These are phyloP conservation scores for Maconellicoccus hirsutus DNA, from an alignment of 1,140 invertebrate genomes.

Conservation along the genomic window DNA sequence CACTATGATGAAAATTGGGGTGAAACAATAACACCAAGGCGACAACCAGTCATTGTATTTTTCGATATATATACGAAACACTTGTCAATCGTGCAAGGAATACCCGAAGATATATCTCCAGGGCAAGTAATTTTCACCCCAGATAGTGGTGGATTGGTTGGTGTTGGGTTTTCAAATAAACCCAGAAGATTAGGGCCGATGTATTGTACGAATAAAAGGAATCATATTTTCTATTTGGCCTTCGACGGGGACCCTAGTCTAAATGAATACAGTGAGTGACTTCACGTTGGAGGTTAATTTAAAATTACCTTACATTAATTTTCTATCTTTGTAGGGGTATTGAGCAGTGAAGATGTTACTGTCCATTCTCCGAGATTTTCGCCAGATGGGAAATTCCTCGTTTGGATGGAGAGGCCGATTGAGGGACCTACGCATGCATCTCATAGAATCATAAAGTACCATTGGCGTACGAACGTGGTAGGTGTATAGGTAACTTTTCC, in stretches of 20 bases:
- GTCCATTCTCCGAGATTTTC: slow-evolving; percentile 49
- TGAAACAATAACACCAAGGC: slow-evolving; percentile 63
- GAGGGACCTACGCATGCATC: slow-evolving; percentile 50
- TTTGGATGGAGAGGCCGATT: slow-evolving; percentile 51
- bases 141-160: slow-evolving; percentile 54
- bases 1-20: slow-evolving; percentile 70
- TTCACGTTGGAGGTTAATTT: too few relatives aligned
- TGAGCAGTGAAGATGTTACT: slow-evolving; percentile 35
- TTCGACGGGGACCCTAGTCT: too few relatives aligned
- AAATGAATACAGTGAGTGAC: slow-evolving; percentile 44
- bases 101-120: slow-evolving; percentile 55
- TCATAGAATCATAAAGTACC: slow-evolving; percentile 41
- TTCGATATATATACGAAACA: slow-evolving; percentile 51
- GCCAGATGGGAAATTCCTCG: slow-evolving; percentile 42
- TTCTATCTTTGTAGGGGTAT: not conserved
- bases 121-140: slow-evolving; percentile 57
- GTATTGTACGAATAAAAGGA: slow-evolving; percentile 66
- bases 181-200: slow-evolving; percentile 65
- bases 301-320: too few relatives aligned
- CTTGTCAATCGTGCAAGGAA: slow-evolving; percentile 42
- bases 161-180: slow-evolving; percentile 57
- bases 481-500: too few relatives aligned
- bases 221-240: slow-evolving; percentile 49
- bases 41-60: slow-evolving; percentile 55
- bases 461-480: slow-evolving; percentile 36